Evolutionary conservation across 2,113 vertebrate species (phyloP).

Genomic region (Xiphorhynchus elegans): DNA sequence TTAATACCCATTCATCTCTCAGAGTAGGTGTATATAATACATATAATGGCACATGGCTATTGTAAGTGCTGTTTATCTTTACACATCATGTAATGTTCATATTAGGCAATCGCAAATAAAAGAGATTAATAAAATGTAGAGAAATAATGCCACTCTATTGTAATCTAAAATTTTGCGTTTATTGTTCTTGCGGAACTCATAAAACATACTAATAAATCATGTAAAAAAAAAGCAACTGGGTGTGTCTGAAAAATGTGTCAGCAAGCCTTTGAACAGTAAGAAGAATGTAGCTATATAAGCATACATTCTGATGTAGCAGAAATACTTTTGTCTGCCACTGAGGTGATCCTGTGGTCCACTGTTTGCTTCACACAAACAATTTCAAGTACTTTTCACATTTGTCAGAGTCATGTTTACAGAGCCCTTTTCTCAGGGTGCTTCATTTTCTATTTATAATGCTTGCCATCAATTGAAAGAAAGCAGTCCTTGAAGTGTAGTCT

Average conservation of each 20-base stretch:
- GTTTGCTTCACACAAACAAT: not conserved
- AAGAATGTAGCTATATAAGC: not conserved
- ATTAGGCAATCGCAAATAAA: not conserved
- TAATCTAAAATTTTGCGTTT: not conserved
- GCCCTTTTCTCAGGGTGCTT: not conserved
- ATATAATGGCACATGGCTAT: not conserved
- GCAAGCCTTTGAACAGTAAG: not conserved
- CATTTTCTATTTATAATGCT: not conserved
- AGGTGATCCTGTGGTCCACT: not conserved
- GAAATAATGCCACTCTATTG: not conserved
- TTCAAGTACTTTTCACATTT: not conserved
- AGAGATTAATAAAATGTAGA: not conserved
- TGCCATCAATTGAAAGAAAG: slow-evolving; percentile 23
- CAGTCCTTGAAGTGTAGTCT: not conserved
- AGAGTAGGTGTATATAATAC: not conserved
- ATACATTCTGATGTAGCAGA: not conserved
- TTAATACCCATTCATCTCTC: not conserved
- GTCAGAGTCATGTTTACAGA: slow-evolving; percentile 32
- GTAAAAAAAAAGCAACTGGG: not conserved
- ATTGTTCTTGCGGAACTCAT: not conserved
- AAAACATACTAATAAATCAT: not conserved
- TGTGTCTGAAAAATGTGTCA: not conserved
- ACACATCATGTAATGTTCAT: not conserved
- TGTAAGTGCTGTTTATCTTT: not conserved
- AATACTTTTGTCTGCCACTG: not conserved